A percentile compares a stretch with the other conserved stretches of the same genome.
Conservation (phyloP, 2,888 invertebrate genomes). For the Tromatobia lineatoria region DNA sequence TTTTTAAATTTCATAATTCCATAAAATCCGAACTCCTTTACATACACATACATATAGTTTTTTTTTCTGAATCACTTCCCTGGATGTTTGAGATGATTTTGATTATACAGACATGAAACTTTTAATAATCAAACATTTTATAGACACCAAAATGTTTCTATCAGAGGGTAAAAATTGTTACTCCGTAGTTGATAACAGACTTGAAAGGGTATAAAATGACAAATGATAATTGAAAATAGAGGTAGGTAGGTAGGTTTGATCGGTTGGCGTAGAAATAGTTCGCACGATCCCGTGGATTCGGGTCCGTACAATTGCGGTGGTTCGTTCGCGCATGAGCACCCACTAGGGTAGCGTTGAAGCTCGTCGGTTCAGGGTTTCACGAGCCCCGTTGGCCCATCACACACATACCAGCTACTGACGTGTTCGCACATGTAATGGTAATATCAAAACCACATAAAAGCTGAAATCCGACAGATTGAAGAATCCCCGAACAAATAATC, state of each 20-base stretch:
- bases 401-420: neutral
- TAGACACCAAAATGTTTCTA: too few relatives aligned
- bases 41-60: too few relatives aligned
- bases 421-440: slow-evolving; percentile 70
- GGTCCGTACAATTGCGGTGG: slow-evolving; percentile 47
- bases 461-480: slow-evolving; percentile 75
- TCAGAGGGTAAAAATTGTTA: too few relatives aligned
- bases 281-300: slow-evolving; percentile 56
- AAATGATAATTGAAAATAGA: slow-evolving; percentile 4
- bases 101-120: too few relatives aligned
- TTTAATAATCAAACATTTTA: too few relatives aligned
- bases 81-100: too few relatives aligned
- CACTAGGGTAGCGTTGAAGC: slow-evolving; percentile 34
- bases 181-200: too few relatives aligned
- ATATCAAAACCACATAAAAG: slow-evolving; percentile 80
- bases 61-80: too few relatives aligned
- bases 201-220: neutral
- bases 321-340: slow-evolving; percentile 64
- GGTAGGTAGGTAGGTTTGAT: neutral
- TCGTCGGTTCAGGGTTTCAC: slow-evolving; percentile 32
- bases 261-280: slow-evolving; percentile 45
- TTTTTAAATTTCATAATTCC: too few relatives aligned
- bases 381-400: slow-evolving; percentile 35
- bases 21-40: too few relatives aligned
- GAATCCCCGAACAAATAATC: slow-evolving; percentile 72